A percentile compares a stretch with the other conserved stretches of the same genome.
These are phyloP conservation scores for Ceratosolen solmsi DNA, from an alignment of 1,140 invertebrate genomes.

Conservation along the genomic window DNA sequence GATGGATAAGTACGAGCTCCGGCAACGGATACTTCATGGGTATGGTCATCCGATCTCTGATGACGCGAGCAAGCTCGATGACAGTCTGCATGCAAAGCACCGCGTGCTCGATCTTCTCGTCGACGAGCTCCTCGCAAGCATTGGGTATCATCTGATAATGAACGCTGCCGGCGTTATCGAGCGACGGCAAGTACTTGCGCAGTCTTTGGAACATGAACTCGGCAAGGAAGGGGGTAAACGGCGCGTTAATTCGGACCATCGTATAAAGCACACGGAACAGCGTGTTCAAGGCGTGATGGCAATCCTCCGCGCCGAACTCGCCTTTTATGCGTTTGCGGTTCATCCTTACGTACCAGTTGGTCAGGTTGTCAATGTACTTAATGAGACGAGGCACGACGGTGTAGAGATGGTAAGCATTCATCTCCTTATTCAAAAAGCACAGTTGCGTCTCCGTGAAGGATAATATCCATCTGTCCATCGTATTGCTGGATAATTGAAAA, in stretches of 20 bases:
- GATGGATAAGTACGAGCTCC: slow-evolving; percentile 95
- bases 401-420: slow-evolving; percentile 95
- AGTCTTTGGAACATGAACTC: slow-evolving; percentile 97
- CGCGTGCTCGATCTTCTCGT: slow-evolving; percentile 90
- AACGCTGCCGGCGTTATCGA: slow-evolving; percentile 79
- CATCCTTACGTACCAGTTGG: slow-evolving; percentile 99
- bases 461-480: slow-evolving; percentile 98
- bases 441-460: slow-evolving; percentile 96
- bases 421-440: slow-evolving; percentile 91
- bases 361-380: slow-evolving; percentile 97
- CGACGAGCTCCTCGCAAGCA: slow-evolving; percentile 82
- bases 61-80: slow-evolving; percentile 93
- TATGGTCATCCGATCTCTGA: slow-evolving; percentile 93
- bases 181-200: slow-evolving; percentile 72
- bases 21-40: slow-evolving; percentile 97
- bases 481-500: slow-evolving; percentile 78
- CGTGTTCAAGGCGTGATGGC: slow-evolving; percentile 88
- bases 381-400: slow-evolving; percentile 95
- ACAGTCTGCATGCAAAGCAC: slow-evolving; percentile 95
- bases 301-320: slow-evolving; percentile 84
- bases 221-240: slow-evolving; percentile 97
- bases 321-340: slow-evolving; percentile 95
- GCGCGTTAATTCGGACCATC: slow-evolving; percentile 94
- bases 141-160: slow-evolving; percentile 93
- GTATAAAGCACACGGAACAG: slow-evolving; percentile 91